A percentile compares a stretch with the other conserved stretches of the same genome.
Conservation (phyloP, 2,113 vertebrate genomes). For the Sturnira hondurensis region DNA sequence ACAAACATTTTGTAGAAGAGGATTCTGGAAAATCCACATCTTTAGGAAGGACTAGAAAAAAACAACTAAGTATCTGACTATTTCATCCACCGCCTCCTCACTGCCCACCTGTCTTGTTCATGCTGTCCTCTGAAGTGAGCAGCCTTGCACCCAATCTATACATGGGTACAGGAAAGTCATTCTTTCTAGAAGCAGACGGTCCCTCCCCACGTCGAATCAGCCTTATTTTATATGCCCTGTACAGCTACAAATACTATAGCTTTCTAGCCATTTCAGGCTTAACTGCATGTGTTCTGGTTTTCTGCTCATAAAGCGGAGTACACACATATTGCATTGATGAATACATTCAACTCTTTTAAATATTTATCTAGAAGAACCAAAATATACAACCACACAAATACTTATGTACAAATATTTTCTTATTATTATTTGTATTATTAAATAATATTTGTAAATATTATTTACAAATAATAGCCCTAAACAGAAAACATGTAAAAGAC, state of each 20-base stretch:
- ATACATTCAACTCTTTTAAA: background rate
- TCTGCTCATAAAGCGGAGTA: background rate
- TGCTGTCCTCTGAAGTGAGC: background rate
- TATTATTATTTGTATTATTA: too few species aligned
- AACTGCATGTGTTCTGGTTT: background rate
- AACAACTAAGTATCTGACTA: background rate
- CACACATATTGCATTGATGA: background rate
- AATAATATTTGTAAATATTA: too few species aligned
- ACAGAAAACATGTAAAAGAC: background rate
- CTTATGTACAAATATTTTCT: background rate
- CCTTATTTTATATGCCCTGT: background rate
- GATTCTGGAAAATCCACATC: background rate
- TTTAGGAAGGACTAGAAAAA: background rate
- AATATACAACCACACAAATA: background rate
- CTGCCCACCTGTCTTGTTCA: background rate
- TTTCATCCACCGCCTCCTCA: background rate
- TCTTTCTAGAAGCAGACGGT: background rate
- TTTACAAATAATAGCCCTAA: background rate
- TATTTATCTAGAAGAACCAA: too few species aligned
- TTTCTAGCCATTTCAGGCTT: background rate
- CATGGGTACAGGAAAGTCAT: background rate
- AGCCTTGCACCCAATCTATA: background rate
- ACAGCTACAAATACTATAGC: background rate
- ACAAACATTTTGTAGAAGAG: background rate
- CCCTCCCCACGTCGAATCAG: background rate